phyloP scores from a whole-genome alignment of 2,113 vertebrate genomes.

The Myiopsitta monachus region DNA sequence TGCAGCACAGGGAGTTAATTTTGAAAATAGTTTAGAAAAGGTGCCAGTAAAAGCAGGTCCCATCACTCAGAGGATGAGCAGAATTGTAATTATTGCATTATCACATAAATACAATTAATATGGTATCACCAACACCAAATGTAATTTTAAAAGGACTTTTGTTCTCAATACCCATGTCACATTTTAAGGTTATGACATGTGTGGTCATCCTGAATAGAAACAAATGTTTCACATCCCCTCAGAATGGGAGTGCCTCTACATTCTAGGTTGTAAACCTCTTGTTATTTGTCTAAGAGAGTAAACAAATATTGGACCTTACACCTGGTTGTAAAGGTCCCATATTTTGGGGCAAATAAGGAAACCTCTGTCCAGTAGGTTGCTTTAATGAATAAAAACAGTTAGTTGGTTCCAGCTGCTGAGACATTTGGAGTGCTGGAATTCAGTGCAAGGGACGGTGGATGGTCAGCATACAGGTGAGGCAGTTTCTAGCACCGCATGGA shows the following conservation, averaged over 20 bases:
- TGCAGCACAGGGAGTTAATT: neutral
- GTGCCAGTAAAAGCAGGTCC: neutral
- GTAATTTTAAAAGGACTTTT: conserved; percentile 10
- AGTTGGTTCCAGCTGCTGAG: conserved; percentile 14
- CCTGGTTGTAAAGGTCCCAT: conserved; percentile 27
- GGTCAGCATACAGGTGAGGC: neutral
- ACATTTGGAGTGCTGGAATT: conserved; percentile 14
- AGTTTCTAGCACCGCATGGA: neutral
- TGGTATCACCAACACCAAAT: neutral
- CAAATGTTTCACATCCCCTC: neutral
- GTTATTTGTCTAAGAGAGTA: conserved; percentile 1
- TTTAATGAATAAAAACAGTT: neutral
- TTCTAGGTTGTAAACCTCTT: neutral
- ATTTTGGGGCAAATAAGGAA: neutral
- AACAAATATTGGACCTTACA: conserved; percentile 26
- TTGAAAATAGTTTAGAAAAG: neutral
- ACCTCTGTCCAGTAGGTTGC: neutral
- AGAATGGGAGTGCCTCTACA: neutral
- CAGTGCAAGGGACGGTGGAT: neutral
- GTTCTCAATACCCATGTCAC: neutral
- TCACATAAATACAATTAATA: neutral
- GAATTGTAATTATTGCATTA: neutral
- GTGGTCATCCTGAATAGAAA: neutral
- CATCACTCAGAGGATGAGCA: neutral
- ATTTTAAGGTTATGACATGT: neutral